Base-by-base conservation (phyloP, 1,140 invertebrate species). In the Physella acuta region DNA sequence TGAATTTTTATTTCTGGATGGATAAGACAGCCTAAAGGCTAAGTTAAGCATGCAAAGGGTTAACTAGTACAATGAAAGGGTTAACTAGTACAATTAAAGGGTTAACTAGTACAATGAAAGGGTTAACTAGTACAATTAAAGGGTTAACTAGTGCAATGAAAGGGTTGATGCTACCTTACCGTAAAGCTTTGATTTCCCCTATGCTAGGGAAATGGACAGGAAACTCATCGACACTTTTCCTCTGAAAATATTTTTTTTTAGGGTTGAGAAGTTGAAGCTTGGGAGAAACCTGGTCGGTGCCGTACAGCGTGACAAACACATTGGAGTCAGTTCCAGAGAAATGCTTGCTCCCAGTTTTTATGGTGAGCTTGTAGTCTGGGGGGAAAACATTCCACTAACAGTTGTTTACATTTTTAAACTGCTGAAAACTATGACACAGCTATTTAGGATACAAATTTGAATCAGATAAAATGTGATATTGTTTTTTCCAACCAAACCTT, bases 261-360 rank as follows among this genome's bases (percentile, higher is more conserved):
- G n/a, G n/a, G n/a, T n/a, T n/a, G n/a, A n/a, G n/a, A 44, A 84
- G 72, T 20, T 78, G 72, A 37, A 80, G 71, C 70, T 80, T 79
- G 37, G 74, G 73, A 34, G 71, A 78, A 39, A 61, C 72, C 17
- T 79, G 77, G 14, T 76, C 68, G 2, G 76, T 75, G 16, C 82
- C 82, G 70, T 72, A 77, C 20, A 83, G 49, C 2, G 76, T 81
- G 17, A 82, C 66, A 65, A 53, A 81, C 14, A 83, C 79, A 55
- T 79, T 78, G 20, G 82, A 78, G 76, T 83, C 75, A 39, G 82
- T 83, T 1, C 80, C 81, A 31, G 77, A 73, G 31, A 76, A 51
- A 1, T 61, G 52, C 31, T 79, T 77, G 28, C 75, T 76, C 14
- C 82, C 81, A 16, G 82, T 83, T 26, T 61, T 68, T 0, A 82